A percentile compares a stretch with the other conserved stretches of the same genome.
Evolutionary conservation across 2,888 invertebrate genomes (phyloP).

Genomic region (Phorcus lineatus): DNA sequence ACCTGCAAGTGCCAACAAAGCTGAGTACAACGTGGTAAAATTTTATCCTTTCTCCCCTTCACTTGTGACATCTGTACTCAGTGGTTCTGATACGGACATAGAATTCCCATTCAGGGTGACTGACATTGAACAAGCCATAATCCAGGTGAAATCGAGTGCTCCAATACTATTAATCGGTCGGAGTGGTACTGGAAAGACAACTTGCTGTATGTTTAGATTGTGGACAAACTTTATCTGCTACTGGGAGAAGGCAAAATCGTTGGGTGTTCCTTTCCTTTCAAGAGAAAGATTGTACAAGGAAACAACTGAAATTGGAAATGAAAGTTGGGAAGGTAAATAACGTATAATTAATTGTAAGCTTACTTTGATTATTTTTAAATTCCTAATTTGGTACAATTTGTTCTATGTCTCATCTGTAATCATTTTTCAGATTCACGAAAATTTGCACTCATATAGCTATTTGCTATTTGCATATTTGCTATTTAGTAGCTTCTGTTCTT

Average conservation of each 20-base stretch:
- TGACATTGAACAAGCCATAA: constrained; percentile 67
- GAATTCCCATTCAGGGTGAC: constrained; percentile 70
- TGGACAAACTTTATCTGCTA: constrained; percentile 63
- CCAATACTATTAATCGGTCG: constrained; percentile 66
- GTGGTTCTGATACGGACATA: constrained; percentile 57
- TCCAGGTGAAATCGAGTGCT: constrained; percentile 53
- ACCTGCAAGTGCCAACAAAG: constrained; percentile 62
- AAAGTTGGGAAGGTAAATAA: too few species aligned
- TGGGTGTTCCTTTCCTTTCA: background rate
- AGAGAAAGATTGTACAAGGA: background rate
- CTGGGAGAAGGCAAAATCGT: constrained; percentile 55
- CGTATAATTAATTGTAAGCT: too few species aligned
- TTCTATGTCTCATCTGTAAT: too few species aligned
- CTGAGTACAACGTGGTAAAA: constrained; percentile 68
- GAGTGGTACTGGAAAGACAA: constrained; percentile 71
- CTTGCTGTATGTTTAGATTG: constrained; percentile 67
- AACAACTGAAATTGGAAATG: too few species aligned
- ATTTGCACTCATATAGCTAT: too few species aligned
- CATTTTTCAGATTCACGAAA: too few species aligned
- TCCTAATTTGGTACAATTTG: background rate
- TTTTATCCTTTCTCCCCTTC: constrained; percentile 66
- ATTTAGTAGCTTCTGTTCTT: too few species aligned
- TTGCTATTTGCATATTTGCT: too few species aligned
- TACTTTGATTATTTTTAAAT: background rate
- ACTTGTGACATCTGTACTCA: constrained; percentile 57